These are phyloP conservation scores for Chelidonichthys spinosus DNA, from an alignment of 2,797 vertebrate genomes.

Conservation along the genomic window DNA sequence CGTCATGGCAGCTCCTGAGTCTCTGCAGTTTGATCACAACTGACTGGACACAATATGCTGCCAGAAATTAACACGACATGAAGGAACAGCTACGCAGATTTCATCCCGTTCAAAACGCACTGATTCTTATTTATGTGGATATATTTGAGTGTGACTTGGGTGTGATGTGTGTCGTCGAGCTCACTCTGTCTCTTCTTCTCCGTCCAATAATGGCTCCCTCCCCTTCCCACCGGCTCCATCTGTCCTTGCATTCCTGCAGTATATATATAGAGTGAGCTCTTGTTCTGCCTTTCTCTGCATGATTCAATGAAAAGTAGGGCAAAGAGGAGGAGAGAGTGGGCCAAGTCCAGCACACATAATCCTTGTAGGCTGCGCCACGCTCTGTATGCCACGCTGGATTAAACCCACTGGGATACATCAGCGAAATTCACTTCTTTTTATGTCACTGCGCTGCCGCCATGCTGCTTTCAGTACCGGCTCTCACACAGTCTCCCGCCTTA, in stretches of 20 bases:
- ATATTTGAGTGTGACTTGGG: constrained; percentile 1
- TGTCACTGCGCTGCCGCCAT: constrained; percentile 57
- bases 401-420: constrained; percentile 72
- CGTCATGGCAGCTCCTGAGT: constrained; percentile 35
- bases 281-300: constrained; percentile 62
- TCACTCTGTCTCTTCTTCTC: constrained; percentile 12
- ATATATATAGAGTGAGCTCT: constrained; percentile 46
- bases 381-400: constrained; percentile 76
- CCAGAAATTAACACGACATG: background rate
- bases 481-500: background rate
- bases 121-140: background rate
- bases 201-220: constrained; percentile 29
- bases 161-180: background rate
- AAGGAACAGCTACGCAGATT: background rate
- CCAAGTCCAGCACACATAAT: constrained; percentile 82
- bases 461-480: constrained; percentile 3
- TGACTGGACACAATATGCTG: constrained; percentile 31
- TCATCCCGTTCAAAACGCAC: background rate
- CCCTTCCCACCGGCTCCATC: constrained; percentile 66
- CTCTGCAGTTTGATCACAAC: constrained; percentile 33
- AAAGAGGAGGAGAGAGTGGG: constrained; percentile 77
- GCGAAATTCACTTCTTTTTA: constrained; percentile 68
- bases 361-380: constrained; percentile 73
- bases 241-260: constrained; percentile 71
- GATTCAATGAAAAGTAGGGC: constrained; percentile 84